Base-by-base conservation (phyloP, 1,140 invertebrate species). In the Zaprionus nigranus region DNA sequence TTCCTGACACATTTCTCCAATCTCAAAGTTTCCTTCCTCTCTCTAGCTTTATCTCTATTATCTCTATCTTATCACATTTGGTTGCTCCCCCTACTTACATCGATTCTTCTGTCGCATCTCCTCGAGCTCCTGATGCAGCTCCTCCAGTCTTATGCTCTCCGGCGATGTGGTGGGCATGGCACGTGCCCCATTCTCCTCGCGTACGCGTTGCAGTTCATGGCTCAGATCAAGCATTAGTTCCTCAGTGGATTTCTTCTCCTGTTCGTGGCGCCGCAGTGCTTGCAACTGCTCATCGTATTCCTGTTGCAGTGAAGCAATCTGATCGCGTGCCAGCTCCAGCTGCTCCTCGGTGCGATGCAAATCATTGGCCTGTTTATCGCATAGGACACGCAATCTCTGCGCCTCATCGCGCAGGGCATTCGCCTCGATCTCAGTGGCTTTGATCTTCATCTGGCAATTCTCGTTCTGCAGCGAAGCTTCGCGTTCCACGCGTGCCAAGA, bases 391-490 rank as follows among this genome's bases (percentile, higher is more conserved):
- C 57, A 92, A 76, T 20, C 93, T 81, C 69, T 94, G 93, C 11
- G 95, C 94, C 93, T 99, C 98, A 76, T 97, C 96, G 83, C 96
- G 96, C 60, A 97, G 93, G 73, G 94, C 94, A 7, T 95, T 94
- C 54, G 96, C 95, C 86, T 98, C 97, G 17, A 95, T 93, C 92
- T 99, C 97, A 13, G 96, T 94, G 36, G 95, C 95, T 75, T 96
- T 95, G 24, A 98, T 94, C 82, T 97, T 95, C 81, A 97, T 97
- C 69, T 95, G 95, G 82, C 96, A 96, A 81, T 98, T 97, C 91
- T 98, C 96, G 63, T 98, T 93, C 92, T 98, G 97, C 46, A 98
- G 94, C 79, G 96, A 95, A 67, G 97, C 96, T 92, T 98, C 98
- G 46, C 97, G 93, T 84, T 98, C 98, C 7, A 98, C 93, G 43